Base-by-base conservation (phyloP, 2,888 invertebrate genomes). In the Calameuta filiformis region DNA sequence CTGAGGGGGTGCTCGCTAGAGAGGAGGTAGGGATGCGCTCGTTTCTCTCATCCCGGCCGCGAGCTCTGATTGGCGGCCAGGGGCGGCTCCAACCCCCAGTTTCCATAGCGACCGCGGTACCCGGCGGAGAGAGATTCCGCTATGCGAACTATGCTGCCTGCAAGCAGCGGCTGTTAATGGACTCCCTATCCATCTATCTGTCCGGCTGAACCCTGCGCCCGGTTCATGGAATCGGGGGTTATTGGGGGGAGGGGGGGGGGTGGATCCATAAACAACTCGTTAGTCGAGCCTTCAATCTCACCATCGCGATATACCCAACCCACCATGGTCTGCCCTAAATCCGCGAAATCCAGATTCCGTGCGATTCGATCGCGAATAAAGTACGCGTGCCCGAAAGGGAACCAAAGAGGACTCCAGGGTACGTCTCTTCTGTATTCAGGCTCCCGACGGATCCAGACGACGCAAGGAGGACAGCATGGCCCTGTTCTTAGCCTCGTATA, bases 61-160 rank as follows among this genome's bases (percentile, higher is more conserved):
- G 92, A 91, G 93, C 93, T 93, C 94, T 93, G 94, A 94, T 94
- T 93, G 93, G 94, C 84, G 90, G 86, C 88, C 88, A 87, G 91
- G 91, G 91, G 92, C 91, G 90, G 91, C 90, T 89, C 90, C 89
- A 89, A 86, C 87, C 87, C 89, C 87, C 85, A 80, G 94, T 94
- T 93, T 92, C 94, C 91, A 92, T 93, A 93, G 93, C 93, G 92
- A 94, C 94, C 93, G 92, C 83, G 78, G 84, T 87, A 86, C 90
- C 92, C 92, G 93, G 91, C 89, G 80, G 81, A 79, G 68, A 75
- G 75, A 75, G 40, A 75, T 78, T 73, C 78, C 68, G 84, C 83
- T 81, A 86, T 86, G 84, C 85, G 85, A 87, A 85, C 87, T 86
- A 86, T 86, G 81, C 83, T 80, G 83, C 82, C 84, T 83, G 80